Evolutionary conservation across 2,113 vertebrate species (phyloP).

Genomic region (Excalfactoria chinensis): DNA sequence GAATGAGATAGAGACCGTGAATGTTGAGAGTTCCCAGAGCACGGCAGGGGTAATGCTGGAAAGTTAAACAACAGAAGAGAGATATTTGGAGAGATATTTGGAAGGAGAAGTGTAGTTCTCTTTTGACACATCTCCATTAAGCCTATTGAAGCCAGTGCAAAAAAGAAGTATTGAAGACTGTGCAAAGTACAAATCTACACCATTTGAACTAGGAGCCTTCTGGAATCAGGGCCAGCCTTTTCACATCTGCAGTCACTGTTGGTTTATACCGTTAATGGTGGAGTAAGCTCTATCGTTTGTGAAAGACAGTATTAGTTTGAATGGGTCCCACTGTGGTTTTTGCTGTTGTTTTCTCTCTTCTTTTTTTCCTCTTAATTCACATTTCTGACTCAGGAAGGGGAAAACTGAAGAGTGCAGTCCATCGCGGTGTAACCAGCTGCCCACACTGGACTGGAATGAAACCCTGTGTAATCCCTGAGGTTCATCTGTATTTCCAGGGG

Average conservation of each 20-base stretch:
- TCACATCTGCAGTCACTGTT: neutral
- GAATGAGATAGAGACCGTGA: neutral
- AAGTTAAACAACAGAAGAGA: neutral
- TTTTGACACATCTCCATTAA: neutral
- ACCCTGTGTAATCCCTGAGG: neutral
- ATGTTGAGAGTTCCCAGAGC: conserved; percentile 1
- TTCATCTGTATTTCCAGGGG: neutral
- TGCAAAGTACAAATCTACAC: neutral
- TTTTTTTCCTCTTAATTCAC: neutral
- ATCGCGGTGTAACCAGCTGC: accelerated
- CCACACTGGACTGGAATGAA: neutral
- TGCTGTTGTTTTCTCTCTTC: neutral
- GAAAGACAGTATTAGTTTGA: neutral
- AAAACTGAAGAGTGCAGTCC: accelerated
- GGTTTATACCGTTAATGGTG: neutral
- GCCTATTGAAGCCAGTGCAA: neutral
- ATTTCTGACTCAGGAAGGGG: neutral
- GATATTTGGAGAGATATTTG: neutral
- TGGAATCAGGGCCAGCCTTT: neutral
- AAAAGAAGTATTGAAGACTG: too few relatives aligned
- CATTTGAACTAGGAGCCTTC: neutral
- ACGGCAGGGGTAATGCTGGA: neutral
- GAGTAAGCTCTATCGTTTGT: neutral
- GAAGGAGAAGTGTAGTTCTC: neutral
- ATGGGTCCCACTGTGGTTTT: neutral